A percentile compares a stretch with the other conserved stretches of the same genome.
Conservation (phyloP, 2,113 vertebrate genomes). For the Neopipo cinnamomea region DNA sequence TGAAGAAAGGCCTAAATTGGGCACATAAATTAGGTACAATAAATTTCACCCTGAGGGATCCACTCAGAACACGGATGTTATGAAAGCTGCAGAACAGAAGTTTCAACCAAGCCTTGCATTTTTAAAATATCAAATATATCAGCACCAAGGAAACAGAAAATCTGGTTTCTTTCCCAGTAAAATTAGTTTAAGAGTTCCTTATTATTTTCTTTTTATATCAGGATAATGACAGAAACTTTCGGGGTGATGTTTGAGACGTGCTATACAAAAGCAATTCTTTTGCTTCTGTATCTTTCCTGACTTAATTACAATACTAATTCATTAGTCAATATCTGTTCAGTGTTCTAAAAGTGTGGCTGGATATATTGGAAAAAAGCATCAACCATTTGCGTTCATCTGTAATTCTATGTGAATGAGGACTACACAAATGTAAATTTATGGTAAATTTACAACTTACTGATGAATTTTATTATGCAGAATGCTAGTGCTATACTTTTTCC, state of each 20-base stretch:
- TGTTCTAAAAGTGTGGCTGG: neutral
- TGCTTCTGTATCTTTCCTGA: neutral
- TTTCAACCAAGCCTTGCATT: neutral
- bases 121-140: neutral
- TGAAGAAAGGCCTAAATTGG: neutral
- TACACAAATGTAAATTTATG: neutral
- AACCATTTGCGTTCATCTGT: neutral
- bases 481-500: neutral
- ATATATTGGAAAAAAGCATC: neutral
- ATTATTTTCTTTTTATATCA: neutral
- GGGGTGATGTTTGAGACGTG: neutral
- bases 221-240: neutral
- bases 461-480: neutral
- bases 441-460: neutral
- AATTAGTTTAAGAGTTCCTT: neutral
- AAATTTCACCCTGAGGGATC: neutral
- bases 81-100: neutral
- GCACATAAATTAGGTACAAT: neutral
- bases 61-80: neutral
- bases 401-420: neutral
- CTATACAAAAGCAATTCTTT: neutral
- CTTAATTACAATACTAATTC: neutral
- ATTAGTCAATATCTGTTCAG: neutral
- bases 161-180: neutral
- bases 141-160: neutral